phyloP scores from a whole-genome alignment of 2,888 invertebrate genomes.

The Stenichneumon culpator region DNA sequence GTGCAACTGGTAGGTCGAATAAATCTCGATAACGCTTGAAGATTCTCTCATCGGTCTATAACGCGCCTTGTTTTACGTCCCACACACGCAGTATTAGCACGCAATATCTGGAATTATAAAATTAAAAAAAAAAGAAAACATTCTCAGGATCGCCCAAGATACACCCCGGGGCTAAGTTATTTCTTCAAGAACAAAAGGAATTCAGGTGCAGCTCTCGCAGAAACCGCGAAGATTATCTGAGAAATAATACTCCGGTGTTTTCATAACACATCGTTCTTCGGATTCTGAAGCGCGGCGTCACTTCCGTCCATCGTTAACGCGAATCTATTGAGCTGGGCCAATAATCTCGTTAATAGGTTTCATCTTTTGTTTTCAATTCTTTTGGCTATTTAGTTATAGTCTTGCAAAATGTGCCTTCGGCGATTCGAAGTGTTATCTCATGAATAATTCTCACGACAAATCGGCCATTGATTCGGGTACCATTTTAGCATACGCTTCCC shows the following conservation, averaged over 20 bases:
- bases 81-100: background rate
- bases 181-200: slow-evolving; percentile 5
- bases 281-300: slow-evolving; percentile 10
- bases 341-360: slow-evolving; percentile 17
- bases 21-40: background rate
- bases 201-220: background rate
- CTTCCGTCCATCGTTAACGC: slow-evolving; percentile 17
- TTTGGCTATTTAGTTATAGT: background rate
- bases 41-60: background rate
- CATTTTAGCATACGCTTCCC: background rate
- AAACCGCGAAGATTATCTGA: background rate
- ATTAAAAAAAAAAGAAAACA: background rate
- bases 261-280: slow-evolving; percentile 14
- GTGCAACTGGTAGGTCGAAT: too few relatives aligned
- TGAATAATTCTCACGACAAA: slow-evolving; percentile 5
- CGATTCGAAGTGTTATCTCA: background rate
- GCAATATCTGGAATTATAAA: background rate
- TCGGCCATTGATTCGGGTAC: background rate
- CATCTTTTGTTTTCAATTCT: background rate
- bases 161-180: background rate
- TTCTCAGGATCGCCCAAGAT: background rate
- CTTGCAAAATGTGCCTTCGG: background rate
- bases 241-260: background rate
- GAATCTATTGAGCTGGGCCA: slow-evolving; percentile 4
- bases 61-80: background rate